Base-by-base conservation (phyloP, 2,888 invertebrate genomes). In the Xestia c-nigrum region DNA sequence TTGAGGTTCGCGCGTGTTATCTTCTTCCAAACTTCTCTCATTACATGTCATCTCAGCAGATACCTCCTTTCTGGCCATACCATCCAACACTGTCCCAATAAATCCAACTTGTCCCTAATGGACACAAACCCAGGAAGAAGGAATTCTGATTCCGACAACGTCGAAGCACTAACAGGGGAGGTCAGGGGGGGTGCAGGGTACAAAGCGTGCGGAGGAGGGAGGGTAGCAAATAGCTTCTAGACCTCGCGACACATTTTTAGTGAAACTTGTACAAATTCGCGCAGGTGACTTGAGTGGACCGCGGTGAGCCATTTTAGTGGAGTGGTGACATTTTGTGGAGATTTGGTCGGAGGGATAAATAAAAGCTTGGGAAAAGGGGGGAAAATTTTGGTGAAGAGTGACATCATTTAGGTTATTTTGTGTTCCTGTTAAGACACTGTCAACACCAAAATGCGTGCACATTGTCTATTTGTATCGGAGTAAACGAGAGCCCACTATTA, bases 131-230 rank as follows among this genome's bases (percentile, higher is more conserved):
- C 72, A 65, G 80, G 76, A 80, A 81, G 72, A 84, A 80, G 80
- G 82, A 89, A 86, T 88, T 89, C 85, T 80, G 86, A 86, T 86
- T 87, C 89, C 69, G 80, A 69, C 78, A 79, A 76, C 87, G 80
- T 86, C 68, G 79, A 71, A 71, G 79, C 78, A 85, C 88, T 82
- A 83, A 77, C 83, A 78, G 81, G 50, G 68, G 47, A 19, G 74
- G 66, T 59, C 55, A 57, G 31, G 73, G 66, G 66, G 66, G 69
- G 64, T 38, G 21, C 24, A 21, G 31, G 43, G 12, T 50, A 10
- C 12, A 61, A 21, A 5, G 31, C 5, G 38, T 52, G 61, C 12
- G 3, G 40, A 71, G 50, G 40, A 59, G 69, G 40, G 47, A 43
- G 57, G 66, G 47, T 14, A 76, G 88, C 81, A 85, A 87, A 88